Base-by-base conservation (phyloP, 2,797 vertebrate species). In the Oryzias dopingdopingensis region DNA sequence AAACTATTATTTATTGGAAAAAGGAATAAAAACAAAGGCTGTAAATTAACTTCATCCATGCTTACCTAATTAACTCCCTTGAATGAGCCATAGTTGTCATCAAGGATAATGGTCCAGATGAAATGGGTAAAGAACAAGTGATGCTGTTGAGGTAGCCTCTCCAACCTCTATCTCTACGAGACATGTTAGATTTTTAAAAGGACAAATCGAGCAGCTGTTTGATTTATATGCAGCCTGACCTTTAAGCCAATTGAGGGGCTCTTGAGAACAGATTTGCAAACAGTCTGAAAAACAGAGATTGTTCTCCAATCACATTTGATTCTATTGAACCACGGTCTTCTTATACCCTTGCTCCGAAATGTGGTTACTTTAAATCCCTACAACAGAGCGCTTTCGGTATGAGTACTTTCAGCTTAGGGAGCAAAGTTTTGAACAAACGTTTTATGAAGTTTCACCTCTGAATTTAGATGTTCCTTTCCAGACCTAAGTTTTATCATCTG, bases 151-250 rank as follows among this genome's bases (percentile, higher is more conserved):
- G 42, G 72, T 62, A 43, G 74, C 60, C 75, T 75, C 82, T 77
- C 73, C 49, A 72, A 65, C 68, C 62, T 0, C 14, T 42, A 59
- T 69, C 69, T 77, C 74, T 52, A 43, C 41, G 55, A 71, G 72
- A 57, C 74, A 66, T 77, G 80, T 80, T 78, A 76, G 84, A 83
- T 80, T 67, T 77, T 74, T 68, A 23, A 77, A 82, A 86, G 74
- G 81, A 86, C 74, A 83, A 81, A 82, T 50, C 16, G 72, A 62
- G 74, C 23, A 64, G 58, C 58, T 48, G 52, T 76, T 69, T 76
- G 85, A 89, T 89, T 85, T 88, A 80, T 84, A 77, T 84, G 67
- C 80, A 71, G 52, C 56, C 49, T 87, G 87, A 89, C 88, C 87
- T 91, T 90, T 89, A 74, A 65, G 79, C 65, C 74, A 50, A 79